A percentile compares a stretch with the other conserved stretches of the same genome.
Evolutionary conservation across 2,113 vertebrate genomes (phyloP).

Genomic region (Cheilinus undulatus): DNA sequence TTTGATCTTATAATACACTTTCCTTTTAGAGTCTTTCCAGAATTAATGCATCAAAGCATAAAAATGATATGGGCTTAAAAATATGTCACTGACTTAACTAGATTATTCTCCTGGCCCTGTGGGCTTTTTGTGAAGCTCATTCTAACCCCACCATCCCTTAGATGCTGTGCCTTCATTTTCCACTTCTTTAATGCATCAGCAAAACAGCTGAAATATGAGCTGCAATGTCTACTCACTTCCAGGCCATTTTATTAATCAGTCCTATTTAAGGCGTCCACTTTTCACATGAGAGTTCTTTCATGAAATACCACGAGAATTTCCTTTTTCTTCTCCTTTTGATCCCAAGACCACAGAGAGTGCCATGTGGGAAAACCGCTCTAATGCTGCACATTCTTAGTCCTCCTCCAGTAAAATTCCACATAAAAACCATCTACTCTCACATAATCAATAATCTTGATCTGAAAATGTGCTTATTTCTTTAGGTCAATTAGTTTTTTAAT

Average conservation of each 20-base stretch:
- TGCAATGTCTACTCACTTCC: slow-evolving; percentile 24
- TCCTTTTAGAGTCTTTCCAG: not conserved
- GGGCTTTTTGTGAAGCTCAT: not conserved
- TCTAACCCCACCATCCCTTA: not conserved
- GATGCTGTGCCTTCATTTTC: slow-evolving; percentile 34
- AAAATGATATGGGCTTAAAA: slow-evolving; percentile 1
- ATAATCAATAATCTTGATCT: slow-evolving; percentile 21
- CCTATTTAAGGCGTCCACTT: slow-evolving; percentile 5
- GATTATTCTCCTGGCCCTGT: not conserved
- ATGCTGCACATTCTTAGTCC: slow-evolving; percentile 19
- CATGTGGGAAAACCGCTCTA: slow-evolving; percentile 24
- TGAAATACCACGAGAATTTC: slow-evolving; percentile 40
- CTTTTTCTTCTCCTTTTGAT: slow-evolving; percentile 44
- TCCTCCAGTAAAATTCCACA: slow-evolving; percentile 14
- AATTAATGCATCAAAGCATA: not conserved
- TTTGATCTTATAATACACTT: not conserved
- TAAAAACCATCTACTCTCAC: slow-evolving; percentile 21
- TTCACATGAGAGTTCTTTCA: slow-evolving; percentile 36
- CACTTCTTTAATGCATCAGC: slow-evolving; percentile 41
- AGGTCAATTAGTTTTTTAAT: not conserved
- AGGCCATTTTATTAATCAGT: slow-evolving; percentile 30
- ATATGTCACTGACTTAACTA: not conserved
- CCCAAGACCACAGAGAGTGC: slow-evolving; percentile 9
- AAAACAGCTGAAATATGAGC: slow-evolving; percentile 36
- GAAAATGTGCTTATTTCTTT: slow-evolving; percentile 10